Evolutionary conservation across 2,797 vertebrate species (phyloP), one percentile per base, ranked within the genome.

Genomic region (Sylvia borin): DNA sequence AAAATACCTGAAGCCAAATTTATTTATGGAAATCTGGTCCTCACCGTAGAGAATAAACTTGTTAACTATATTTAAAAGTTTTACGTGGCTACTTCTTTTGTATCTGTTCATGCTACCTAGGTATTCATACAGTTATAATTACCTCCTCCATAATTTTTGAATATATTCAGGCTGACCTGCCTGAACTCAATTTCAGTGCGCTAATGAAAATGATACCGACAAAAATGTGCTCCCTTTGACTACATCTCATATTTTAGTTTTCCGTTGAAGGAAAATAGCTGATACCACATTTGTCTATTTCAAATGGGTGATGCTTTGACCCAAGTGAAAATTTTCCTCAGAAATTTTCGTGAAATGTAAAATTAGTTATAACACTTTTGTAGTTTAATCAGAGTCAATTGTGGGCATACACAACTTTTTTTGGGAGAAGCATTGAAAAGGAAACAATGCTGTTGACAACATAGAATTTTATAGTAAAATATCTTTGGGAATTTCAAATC

Each of bases 371-470:
- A 38, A 43, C 4, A 45, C 7, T 71, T 64, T 10, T 0, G 0
- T 32, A 34, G 16, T 58, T 83, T 62, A 67, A 71, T 84, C 34
- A 83, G 38, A 53, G 21, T 29, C 7, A 3, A 50, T 62, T 87
- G 12, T 21, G 15, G 40, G 54, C 9, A 43, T 47, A 32, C 15
- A 21, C 8, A 66, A 7, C 14, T 14, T 19, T 80, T 45, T 20
- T 5, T 1, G 6, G 16, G 36, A 45, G 36, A 8, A 60, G 10
- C 1, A 0, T 24, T 51, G n/a, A 72, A 70, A 3, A 6, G n/a
- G 11, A 60, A 80, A 34, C 4, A 82, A 57, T 58, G 27, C 3
- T 40, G 12, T 47, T 67, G 16, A 58, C 32, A 36, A 14, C 16
- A 38, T 5, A 34, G 9, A 18, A 53, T 60, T 86, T 83, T 10